Conservation (phyloP, 92 coral and sea anemone species). For the Zoanthus sociatus region DNA sequence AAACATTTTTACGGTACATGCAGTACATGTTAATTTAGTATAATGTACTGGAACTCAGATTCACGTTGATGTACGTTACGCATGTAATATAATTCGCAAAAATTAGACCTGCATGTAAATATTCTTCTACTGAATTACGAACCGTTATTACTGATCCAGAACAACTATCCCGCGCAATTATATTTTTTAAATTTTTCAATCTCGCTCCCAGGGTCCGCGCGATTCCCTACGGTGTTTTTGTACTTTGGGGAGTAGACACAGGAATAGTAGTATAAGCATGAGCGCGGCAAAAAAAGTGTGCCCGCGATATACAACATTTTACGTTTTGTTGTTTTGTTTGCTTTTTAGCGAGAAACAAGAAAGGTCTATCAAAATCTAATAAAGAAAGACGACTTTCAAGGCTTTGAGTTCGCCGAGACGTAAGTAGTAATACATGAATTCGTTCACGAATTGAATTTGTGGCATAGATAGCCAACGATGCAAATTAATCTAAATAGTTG, state of each 20-base stretch:
- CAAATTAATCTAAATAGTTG: no score
- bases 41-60: no score
- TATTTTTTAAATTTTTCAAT: not conserved
- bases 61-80: no score
- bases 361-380: constrained; percentile 12
- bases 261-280: no score
- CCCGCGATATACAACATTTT: not conserved
- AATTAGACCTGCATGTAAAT: no score
- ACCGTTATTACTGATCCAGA: no score
- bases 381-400: constrained; percentile 37
- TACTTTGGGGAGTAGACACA: no score
- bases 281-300: not conserved
- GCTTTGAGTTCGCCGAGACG: constrained; percentile 14
- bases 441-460: not conserved
- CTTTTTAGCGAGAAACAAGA: constrained; percentile 23
- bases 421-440: not conserved
- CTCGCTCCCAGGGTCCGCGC: not conserved
- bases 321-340: not conserved
- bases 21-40: not conserved
- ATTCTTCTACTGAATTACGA: no score
- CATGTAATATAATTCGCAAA: no score
- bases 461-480: no score
- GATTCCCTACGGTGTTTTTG: no score
- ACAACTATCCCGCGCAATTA: not conserved
- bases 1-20: not conserved